Base-by-base conservation (phyloP, 2,797 vertebrate genomes). In the Adrianichthys oophorus region DNA sequence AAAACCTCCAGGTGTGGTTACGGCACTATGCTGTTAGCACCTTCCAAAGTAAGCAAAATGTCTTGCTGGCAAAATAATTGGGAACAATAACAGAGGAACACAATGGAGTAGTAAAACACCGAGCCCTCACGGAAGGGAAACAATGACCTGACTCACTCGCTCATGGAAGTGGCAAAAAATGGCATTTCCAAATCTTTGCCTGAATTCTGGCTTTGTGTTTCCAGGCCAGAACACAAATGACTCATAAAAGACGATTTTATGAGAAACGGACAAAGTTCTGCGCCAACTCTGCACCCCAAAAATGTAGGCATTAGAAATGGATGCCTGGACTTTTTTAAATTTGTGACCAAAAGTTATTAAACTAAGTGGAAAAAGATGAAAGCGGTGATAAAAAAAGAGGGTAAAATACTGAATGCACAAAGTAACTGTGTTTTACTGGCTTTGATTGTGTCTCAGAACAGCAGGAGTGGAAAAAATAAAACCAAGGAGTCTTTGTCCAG, bases 401-500 rank as follows among this genome's bases (percentile, higher is more conserved):
- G 46, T 41, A 59, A 57, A 52, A 41, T 57, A 21, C 42, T 21
- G 50, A 66, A 45, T 17, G 23, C n/a, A 37, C 48, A 65, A 70
- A 74, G 49, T 37, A 61, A 56, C 1, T 1, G 23, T 32, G 41
- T 72, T 8, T 74, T 64, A 48, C 56, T 63, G 54, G 58, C 15
- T 37, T 37, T 37, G 32, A 19, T 2, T 12, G 16, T 54, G 47
- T 68, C 64, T 62, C 52, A n/a, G 42, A 70, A 65, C 56, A 76
- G 64, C 44, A 52, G 57, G 55, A 56, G 49, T 48, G 52, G 66
- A 68, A 57, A 64, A 48, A 56, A 46, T 2, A 76, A 70, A 70
- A 83, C 78, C 70, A 78, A 70, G 69, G 71, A 64, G 63, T 68
- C 85, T 89, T 89, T 89, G 86, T 90, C 62, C 80, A 62, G 45